phyloP scores from a whole-genome alignment of 1,140 invertebrate species.

The Drosophila mojavensis region DNA sequence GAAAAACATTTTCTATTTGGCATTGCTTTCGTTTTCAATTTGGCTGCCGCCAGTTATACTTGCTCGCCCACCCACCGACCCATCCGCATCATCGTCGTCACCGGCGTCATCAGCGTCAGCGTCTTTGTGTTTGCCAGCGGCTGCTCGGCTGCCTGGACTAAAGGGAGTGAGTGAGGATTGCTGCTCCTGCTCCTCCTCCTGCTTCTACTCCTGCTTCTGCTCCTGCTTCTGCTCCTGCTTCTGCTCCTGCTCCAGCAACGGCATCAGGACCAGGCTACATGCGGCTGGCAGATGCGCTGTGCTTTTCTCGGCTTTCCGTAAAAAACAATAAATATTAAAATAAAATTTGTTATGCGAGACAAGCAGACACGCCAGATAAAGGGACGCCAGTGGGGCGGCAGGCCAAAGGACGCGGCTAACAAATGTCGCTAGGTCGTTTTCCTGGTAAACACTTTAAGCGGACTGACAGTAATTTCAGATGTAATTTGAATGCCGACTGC shows the following conservation, averaged over 20 bases:
- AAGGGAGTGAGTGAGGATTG: neutral
- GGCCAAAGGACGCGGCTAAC: neutral
- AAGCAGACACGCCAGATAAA: conserved; percentile 39
- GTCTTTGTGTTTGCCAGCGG: conserved; percentile 41
- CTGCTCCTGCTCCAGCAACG: too few species aligned
- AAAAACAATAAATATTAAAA: conserved; percentile 81
- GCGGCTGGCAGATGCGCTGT: conserved; percentile 31
- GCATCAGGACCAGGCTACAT: neutral
- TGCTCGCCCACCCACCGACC: conserved; percentile 8
- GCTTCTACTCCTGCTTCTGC: neutral
- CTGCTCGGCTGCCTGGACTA: conserved; percentile 46
- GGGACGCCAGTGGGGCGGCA: conserved; percentile 1
- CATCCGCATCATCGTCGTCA: conserved; percentile 11
- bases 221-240: too few species aligned
- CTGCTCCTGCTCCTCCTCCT: neutral
- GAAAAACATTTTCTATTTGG: conserved; percentile 78
- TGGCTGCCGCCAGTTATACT: conserved; percentile 42
- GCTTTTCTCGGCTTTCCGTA: conserved; percentile 67
- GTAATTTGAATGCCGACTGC: conserved; percentile 65
- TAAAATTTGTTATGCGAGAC: conserved; percentile 71
- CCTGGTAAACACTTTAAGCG: conserved; percentile 64
- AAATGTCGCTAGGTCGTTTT: conserved; percentile 45
- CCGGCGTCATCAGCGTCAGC: conserved; percentile 10
- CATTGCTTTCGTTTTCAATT: conserved; percentile 82
- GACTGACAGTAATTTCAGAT: conserved; percentile 70